A percentile compares a stretch with the other conserved stretches of the same genome.
phyloP scores from a whole-genome alignment of 2,113 vertebrate species.

The Dicaeum eximium region DNA sequence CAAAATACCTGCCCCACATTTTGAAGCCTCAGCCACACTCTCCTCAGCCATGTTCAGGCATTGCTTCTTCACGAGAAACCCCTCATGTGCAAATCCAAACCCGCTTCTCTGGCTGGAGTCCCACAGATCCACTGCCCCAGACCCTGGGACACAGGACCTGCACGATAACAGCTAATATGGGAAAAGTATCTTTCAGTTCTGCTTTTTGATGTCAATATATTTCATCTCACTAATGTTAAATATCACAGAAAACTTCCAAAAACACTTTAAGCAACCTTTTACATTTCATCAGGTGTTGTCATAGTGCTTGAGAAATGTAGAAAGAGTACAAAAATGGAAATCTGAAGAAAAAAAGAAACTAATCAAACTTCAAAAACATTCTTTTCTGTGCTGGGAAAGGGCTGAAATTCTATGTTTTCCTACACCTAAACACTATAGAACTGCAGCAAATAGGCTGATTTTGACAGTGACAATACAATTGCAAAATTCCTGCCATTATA shows the following conservation, averaged over 20 bases:
- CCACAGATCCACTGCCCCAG: accelerated
- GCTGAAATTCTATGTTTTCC: not conserved
- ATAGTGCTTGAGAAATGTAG: not conserved
- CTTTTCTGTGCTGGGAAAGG: not conserved
- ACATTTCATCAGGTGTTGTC: not conserved
- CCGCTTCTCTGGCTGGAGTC: not conserved
- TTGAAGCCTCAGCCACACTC: not conserved
- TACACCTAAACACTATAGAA: not conserved
- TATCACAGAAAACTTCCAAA: not conserved
- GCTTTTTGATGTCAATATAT: not conserved
- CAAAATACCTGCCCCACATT: not conserved
- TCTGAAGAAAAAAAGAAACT: not conserved
- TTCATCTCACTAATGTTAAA: not conserved
- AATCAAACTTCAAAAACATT: not conserved
- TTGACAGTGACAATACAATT: not conserved
- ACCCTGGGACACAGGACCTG: not conserved
- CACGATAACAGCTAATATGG: accelerated
- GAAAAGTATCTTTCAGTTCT: not conserved
- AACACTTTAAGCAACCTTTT: not conserved
- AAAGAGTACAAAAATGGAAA: not conserved
- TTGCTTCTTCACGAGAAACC: accelerated
- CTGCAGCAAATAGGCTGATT: not conserved
- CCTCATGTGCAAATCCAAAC: accelerated
- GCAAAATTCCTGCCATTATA: not conserved
- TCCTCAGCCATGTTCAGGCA: not conserved